Evolutionary conservation across 2,888 invertebrate genomes (phyloP).

Genomic region (Prosopocoilus inquinatus): DNA sequence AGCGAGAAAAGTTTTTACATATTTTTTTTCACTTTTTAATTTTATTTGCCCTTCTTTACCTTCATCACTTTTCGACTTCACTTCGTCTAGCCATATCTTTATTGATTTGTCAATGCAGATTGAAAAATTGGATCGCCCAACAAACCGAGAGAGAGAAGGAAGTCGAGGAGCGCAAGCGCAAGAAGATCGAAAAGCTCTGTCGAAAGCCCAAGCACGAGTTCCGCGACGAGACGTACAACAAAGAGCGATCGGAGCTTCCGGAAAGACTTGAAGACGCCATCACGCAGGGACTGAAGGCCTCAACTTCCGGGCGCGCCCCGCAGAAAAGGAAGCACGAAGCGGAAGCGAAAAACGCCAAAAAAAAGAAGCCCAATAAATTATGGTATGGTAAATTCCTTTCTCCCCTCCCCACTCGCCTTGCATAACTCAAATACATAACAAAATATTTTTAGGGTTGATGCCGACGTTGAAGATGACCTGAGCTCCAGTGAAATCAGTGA

Average conservation of each 20-base stretch:
- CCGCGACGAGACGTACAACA: conserved; percentile 76
- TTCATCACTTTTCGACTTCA: background rate
- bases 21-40: background rate
- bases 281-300: conserved; percentile 74
- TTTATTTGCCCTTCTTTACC: background rate
- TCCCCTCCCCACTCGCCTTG: conserved; percentile 30
- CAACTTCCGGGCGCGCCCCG: conserved; percentile 38
- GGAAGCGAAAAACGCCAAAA: conserved; percentile 23
- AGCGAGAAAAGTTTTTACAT: no score
- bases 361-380: conserved; percentile 44
- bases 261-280: conserved; percentile 84
- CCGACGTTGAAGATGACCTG: conserved; percentile 32
- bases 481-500: conserved; percentile 30
- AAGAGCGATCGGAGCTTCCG: conserved; percentile 70
- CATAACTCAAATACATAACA: conserved; percentile 44
- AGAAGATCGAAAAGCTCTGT: conserved; percentile 74
- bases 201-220: conserved; percentile 84
- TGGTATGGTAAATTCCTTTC: conserved; percentile 39
- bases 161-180: conserved; percentile 70
- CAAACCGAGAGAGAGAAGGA: conserved; percentile 83
- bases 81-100: background rate
- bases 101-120: conserved; percentile 46
- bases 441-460: conserved; percentile 38
- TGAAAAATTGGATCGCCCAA: conserved; percentile 88
- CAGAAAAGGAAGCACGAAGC: conserved; percentile 33